Conservation (phyloP, 2,797 vertebrate species). For the Lerista edwardsae region DNA sequence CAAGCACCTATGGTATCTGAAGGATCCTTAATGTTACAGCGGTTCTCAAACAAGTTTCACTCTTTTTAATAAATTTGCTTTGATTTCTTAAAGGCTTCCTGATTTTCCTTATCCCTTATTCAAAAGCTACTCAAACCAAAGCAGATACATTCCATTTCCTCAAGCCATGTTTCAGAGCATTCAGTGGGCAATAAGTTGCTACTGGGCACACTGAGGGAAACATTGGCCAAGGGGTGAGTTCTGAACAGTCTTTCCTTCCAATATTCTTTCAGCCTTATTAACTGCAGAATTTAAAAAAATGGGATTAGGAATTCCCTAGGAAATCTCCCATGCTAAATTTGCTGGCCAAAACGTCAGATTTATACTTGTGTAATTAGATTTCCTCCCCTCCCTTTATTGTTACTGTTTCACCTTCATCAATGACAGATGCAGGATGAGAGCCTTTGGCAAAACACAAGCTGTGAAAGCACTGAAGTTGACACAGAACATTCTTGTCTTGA, state of each 20-base stretch:
- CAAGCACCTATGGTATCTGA: too few relatives aligned
- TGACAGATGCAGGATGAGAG: not conserved
- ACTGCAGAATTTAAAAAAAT: not conserved
- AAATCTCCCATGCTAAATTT: not conserved
- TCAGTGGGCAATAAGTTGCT: slow-evolving; percentile 8
- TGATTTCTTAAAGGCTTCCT: not conserved
- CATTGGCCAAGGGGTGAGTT: not conserved
- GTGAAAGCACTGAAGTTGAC: not conserved
- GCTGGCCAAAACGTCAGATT: not conserved
- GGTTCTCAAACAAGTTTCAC: not conserved
- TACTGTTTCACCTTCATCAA: not conserved
- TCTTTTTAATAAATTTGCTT: not conserved
- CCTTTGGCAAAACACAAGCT: not conserved
- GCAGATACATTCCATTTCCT: not conserved
- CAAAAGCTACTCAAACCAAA: not conserved
- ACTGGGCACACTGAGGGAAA: not conserved
- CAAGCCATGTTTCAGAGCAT: not conserved
- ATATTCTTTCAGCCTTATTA: not conserved
- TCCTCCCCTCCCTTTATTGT: not conserved
- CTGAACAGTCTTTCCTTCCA: not conserved
- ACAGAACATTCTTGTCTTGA: not conserved
- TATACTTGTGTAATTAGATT: not conserved
- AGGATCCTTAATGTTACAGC: not conserved
- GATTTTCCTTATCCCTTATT: not conserved
- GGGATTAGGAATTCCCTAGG: not conserved